Conservation (phyloP, 2,113 vertebrate genomes). For the Leucosticte australis region DNA sequence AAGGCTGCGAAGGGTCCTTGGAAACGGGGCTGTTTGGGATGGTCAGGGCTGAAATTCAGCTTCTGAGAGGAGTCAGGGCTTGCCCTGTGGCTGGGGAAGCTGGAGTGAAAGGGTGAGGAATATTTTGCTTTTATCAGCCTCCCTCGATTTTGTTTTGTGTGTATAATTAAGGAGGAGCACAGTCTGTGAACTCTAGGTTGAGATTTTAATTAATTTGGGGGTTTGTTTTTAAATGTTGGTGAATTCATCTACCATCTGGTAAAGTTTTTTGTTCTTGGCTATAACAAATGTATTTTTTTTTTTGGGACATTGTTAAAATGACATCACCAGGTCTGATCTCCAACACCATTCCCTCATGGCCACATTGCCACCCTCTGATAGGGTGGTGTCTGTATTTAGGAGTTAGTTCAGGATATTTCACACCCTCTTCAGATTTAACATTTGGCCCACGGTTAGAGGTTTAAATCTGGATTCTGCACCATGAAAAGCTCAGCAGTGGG, state of each 20-base stretch:
- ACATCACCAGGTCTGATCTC: neutral
- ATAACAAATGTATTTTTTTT: neutral
- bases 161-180: neutral
- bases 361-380: neutral
- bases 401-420: neutral
- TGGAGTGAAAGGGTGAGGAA: neutral
- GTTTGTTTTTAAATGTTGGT: neutral
- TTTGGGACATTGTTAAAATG: neutral
- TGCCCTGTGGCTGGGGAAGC: neutral
- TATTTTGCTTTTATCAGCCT: neutral
- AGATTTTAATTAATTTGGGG: neutral
- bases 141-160: neutral
- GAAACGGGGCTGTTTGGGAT: neutral
- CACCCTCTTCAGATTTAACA: neutral
- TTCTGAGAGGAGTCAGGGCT: neutral
- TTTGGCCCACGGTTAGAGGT: neutral
- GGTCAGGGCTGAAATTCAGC: neutral
- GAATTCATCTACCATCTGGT: neutral
- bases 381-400: neutral
- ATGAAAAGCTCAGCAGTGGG: neutral
- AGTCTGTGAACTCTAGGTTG: neutral
- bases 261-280: neutral
- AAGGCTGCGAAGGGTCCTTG: neutral
- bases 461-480: neutral
- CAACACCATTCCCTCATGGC: neutral